Conservation (phyloP, 2,888 invertebrate genomes). For the Escarpia spicata region DNA sequence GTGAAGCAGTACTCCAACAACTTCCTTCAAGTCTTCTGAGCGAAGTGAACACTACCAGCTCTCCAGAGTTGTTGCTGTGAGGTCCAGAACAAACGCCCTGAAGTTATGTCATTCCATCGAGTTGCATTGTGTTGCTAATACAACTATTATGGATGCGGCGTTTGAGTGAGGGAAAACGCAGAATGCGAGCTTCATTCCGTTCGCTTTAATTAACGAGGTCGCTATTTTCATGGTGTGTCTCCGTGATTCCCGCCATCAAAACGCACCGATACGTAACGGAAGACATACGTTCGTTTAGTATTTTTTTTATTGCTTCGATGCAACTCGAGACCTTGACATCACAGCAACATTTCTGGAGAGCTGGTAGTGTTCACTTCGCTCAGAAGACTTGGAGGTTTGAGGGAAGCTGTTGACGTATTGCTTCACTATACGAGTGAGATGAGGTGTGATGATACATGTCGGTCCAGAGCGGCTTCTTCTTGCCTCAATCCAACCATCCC, state of each 20-base stretch:
- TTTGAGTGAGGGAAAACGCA: no score
- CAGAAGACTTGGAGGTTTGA: background rate
- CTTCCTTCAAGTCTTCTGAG: background rate
- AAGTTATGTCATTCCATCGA: background rate
- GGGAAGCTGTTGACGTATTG: slow-evolving; percentile 22
- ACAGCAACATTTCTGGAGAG: slow-evolving; percentile 24
- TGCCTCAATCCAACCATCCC: slow-evolving; percentile 33
- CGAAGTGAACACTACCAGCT: slow-evolving; percentile 27
- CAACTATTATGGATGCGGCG: background rate
- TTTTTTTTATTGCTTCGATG: background rate
- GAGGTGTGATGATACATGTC: slow-evolving; percentile 30
- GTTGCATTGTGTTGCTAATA: slow-evolving; percentile 25
- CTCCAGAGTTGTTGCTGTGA: slow-evolving; percentile 20
- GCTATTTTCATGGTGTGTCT: no score
- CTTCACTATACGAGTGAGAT: slow-evolving; percentile 28
- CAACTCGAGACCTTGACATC: background rate
- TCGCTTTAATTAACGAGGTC: no score
- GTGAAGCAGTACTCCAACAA: slow-evolving; percentile 23
- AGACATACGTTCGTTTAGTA: no score
- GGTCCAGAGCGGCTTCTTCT: slow-evolving; percentile 28
- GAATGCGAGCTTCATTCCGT: no score
- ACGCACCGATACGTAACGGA: no score
- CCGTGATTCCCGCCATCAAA: no score
- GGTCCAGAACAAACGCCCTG: slow-evolving; percentile 17
- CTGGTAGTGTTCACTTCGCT: slow-evolving; percentile 25